Evolutionary conservation across 2,113 vertebrate species (phyloP).

Genomic region (Psephotus haematonotus): DNA sequence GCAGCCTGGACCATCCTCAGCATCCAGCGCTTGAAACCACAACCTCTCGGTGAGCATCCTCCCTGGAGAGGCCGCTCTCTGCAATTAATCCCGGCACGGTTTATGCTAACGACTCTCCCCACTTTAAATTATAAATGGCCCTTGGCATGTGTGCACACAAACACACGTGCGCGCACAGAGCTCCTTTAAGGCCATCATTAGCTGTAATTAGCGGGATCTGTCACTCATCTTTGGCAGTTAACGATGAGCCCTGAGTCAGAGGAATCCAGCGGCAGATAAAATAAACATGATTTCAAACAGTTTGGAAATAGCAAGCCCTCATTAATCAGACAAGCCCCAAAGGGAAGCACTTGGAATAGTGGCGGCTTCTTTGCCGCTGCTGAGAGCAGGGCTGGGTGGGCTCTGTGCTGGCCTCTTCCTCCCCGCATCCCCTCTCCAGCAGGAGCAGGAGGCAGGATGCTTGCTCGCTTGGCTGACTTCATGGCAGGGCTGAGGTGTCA

Average conservation of each 20-base stretch:
- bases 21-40: not conserved
- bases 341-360: conserved; percentile 13
- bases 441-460: not conserved
- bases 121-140: conserved; percentile 73
- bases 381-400: not conserved
- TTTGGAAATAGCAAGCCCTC: conserved; percentile 65
- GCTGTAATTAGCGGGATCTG: conserved; percentile 68
- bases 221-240: conserved; percentile 70
- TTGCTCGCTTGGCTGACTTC: not conserved
- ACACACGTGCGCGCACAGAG: conserved; percentile 1
- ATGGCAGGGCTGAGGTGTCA: not conserved
- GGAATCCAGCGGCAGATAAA: conserved; percentile 60
- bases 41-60: not conserved
- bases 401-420: not conserved
- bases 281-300: conserved; percentile 69
- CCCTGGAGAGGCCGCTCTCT: not conserved
- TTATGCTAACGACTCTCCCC: conserved; percentile 55
- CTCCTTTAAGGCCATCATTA: conserved; percentile 73
- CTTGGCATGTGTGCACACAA: conserved; percentile 59
- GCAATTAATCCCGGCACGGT: conserved; percentile 39
- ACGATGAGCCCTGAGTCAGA: conserved; percentile 62
- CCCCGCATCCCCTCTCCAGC: not conserved
- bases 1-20: not conserved
- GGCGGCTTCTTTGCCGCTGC: not conserved
- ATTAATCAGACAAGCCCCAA: conserved; percentile 62